Conservation (phyloP, 2,113 vertebrate species). For the Odocoileus virginianus region DNA sequence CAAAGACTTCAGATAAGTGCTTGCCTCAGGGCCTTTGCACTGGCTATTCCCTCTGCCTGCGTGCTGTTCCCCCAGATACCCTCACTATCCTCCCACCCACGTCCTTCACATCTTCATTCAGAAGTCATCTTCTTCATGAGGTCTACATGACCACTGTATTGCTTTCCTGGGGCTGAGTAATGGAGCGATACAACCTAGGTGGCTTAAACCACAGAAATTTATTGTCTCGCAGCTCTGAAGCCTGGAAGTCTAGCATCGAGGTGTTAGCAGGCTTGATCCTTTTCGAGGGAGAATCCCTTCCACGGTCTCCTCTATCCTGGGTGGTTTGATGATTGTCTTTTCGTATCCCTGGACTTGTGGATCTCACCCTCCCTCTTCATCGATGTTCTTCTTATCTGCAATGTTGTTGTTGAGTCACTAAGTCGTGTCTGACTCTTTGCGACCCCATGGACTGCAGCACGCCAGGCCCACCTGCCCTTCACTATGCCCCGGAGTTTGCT, state of each 20-base stretch:
- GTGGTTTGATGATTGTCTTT: too few relatives aligned
- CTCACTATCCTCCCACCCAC: neutral
- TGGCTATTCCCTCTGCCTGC: neutral
- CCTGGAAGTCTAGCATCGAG: neutral
- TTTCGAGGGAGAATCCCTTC: neutral
- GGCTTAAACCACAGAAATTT: neutral
- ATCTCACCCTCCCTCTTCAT: neutral
- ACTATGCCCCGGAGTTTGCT: neutral
- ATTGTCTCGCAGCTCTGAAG: neutral
- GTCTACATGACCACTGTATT: too few relatives aligned
- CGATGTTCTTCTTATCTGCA: neutral
- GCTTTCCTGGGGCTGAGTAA: neutral
- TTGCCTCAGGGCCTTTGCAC: neutral
- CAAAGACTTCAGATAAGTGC: neutral
- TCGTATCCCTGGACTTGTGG: too few relatives aligned
- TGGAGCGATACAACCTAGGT: rapidly evolving
- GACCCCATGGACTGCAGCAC: neutral
- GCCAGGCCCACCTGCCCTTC: neutral
- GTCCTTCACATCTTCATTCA: neutral
- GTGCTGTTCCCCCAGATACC: neutral
- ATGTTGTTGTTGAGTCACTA: neutral
- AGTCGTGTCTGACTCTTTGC: neutral
- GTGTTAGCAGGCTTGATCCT: rapidly evolving
- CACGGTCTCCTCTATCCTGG: neutral
- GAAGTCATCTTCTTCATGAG: neutral